phyloP scores from a whole-genome alignment of 2,888 invertebrate species.

The Micropterix aruncella region DNA sequence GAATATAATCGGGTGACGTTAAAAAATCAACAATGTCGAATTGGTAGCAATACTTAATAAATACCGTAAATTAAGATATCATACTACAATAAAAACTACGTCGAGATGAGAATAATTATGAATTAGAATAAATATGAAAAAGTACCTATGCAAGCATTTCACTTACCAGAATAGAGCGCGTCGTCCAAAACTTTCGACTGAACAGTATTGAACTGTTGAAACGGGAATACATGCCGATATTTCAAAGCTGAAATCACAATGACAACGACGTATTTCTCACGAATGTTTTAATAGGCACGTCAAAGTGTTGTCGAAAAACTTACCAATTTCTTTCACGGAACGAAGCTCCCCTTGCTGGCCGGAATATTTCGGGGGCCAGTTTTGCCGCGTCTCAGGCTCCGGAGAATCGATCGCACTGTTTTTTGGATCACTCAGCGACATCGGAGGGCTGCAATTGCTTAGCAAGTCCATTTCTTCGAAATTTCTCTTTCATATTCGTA shows the following conservation, averaged over 20 bases:
- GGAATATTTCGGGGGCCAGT: constrained; percentile 20
- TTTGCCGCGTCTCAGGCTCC: neutral
- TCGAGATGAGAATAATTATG: no score
- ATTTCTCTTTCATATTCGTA: no score
- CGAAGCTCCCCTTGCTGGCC: constrained; percentile 26
- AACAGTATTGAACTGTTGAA: constrained; percentile 55
- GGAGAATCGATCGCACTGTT: neutral
- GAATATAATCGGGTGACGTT: no score
- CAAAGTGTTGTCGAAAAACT: no score
- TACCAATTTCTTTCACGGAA: constrained; percentile 30
- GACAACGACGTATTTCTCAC: no score
- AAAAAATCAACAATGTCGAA: no score
- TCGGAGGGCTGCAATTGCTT: neutral
- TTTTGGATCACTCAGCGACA: neutral
- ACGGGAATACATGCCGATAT: constrained; percentile 40
- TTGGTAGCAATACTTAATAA: no score
- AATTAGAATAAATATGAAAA: neutral
- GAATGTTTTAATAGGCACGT: no score
- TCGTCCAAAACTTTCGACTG: constrained; percentile 59
- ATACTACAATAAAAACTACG: neutral
- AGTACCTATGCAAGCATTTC: neutral
- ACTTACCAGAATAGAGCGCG: constrained; percentile 45
- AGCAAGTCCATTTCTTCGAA: neutral
- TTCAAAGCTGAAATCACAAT: constrained; percentile 28
- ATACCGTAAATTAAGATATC: no score